Base-by-base conservation (phyloP, 2,113 vertebrate genomes). In the Equus przewalskii region DNA sequence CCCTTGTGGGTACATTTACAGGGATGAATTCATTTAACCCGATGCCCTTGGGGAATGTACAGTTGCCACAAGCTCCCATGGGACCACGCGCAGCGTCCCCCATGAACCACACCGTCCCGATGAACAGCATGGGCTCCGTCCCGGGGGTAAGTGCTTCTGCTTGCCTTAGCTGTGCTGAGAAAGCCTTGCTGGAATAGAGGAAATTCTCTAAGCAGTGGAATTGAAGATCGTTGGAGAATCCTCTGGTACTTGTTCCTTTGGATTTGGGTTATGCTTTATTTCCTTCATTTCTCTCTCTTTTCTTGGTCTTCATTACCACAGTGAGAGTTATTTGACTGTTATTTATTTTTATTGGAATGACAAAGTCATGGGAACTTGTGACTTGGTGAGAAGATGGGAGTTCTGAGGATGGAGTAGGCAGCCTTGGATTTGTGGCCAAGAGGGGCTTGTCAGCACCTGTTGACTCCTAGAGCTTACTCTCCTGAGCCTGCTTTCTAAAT, bases 21-120 rank as follows among this genome's bases (percentile, higher is more conserved):
- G 99, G 99, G 98, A 99, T 99, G 97, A 99, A 99, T 99, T 99
- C 99, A 98, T 99, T 99, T 99, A 99, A 99, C 98, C 99, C 99
- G 94, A 99, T 99, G 99, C 98, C 99, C 95, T 99, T 99, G 99
- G 99, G 99, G 98, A 99, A 99, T 79, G 99, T 99, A 91, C 99
- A 99, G 98, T 99, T 99, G 98, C 99, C 99, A 78, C 99, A 99
- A 98, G 98, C 99, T 49, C 99, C 99, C 69, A 98, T 99, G 98
- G 99, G 99, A 97, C 98, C 99, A 1, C 99, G 99, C 4, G 99
- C 99, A 67, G 99, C 99, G 44, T 99, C 99, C 92, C 99, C 99
- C 2, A 99, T 99, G 99, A 99, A 98, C 99, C 99, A 99, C 96
- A 99, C 99, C 19, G 99, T 99, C 85, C 99, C 99, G 88, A 99